Evolutionary conservation across 2,113 vertebrate species (phyloP), one percentile per base, ranked within the genome.

Genomic region (Tyrannus savana): DNA sequence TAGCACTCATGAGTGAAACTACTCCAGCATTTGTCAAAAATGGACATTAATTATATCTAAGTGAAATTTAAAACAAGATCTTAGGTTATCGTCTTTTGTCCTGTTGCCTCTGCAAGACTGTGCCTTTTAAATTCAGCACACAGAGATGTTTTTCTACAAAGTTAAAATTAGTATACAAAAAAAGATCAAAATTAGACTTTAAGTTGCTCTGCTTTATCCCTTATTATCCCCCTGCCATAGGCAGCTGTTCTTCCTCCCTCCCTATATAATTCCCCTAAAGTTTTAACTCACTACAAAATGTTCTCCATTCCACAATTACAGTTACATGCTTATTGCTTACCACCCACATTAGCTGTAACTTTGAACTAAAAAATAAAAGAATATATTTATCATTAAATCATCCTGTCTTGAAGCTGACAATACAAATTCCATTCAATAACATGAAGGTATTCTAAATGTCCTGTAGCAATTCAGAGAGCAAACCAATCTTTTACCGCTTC

Each of bases 401-500:
- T 23, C 6, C 24, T 46, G 19, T 77, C 22, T 25, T 63, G 18
- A 63, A 71, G 17, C 4, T 72, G 44, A 72, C 8, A 72, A 72
- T 5, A 59, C 3, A 64, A 75, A 72, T 66, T 56, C 16, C 8
- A 49, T 24, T 91, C 81, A 59, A 10, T 64, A 90, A 72, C 15
- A 83, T 22, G 14, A 71, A 63, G 14, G 10, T 59, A 81, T 7
- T 71, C 14, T 73, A 89, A 52, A 30, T 74, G 19, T 71, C 17
- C 56, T 55, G 52, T 9, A 92, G 25, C 17, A 78, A 81, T n/a
- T 69, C 35, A 92, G 14, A 39, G 14, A 93, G 23, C 7, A 81
- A 63, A 84, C 60, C 14, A 66, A 82, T 66, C 22, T 60, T 79
- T 98, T 98, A 99, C 99, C 98, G 97, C 98, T 97, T 99, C 98